Evolutionary conservation across 2,888 invertebrate species (phyloP).

Genomic region (Chloromyia formosa): DNA sequence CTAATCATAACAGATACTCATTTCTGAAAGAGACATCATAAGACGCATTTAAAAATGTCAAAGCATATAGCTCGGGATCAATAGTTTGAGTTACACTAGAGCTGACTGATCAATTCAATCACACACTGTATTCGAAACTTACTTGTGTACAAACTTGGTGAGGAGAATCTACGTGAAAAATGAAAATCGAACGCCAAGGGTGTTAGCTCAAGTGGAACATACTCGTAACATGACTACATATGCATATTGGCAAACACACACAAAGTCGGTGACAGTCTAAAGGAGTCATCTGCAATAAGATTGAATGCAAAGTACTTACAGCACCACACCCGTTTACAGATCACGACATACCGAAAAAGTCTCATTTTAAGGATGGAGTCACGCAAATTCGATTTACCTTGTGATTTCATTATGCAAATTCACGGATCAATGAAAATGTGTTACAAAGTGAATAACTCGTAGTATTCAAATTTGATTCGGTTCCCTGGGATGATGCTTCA

Average conservation of each 20-base stretch:
- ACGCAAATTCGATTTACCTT: constrained; percentile 50
- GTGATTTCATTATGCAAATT: constrained; percentile 50
- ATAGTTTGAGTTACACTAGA: no score
- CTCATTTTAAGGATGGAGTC: constrained; percentile 44
- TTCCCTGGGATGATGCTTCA: constrained; percentile 8
- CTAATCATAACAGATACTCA: no score
- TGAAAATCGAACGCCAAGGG: background rate
- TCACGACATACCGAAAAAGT: constrained; percentile 28
- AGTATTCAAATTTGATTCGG: constrained; percentile 5
- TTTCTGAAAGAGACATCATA: no score
- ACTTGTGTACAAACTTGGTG: no score
- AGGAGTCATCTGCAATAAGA: constrained; percentile 2
- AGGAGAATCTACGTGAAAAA: no score
- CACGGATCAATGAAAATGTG: constrained; percentile 45
- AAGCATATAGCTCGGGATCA: no score
- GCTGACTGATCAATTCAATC: no score
- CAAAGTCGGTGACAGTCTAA: no score
- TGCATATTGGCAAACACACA: no score
- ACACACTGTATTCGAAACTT: no score
- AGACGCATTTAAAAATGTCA: no score
- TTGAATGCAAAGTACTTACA: constrained; percentile 43
- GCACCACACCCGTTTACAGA: constrained; percentile 25
- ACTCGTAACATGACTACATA: no score
- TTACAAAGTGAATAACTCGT: constrained; percentile 31
- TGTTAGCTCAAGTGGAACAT: background rate